Evolutionary conservation across 2,888 invertebrate species (phyloP).

Genomic region (Hypolimnas misippus): DNA sequence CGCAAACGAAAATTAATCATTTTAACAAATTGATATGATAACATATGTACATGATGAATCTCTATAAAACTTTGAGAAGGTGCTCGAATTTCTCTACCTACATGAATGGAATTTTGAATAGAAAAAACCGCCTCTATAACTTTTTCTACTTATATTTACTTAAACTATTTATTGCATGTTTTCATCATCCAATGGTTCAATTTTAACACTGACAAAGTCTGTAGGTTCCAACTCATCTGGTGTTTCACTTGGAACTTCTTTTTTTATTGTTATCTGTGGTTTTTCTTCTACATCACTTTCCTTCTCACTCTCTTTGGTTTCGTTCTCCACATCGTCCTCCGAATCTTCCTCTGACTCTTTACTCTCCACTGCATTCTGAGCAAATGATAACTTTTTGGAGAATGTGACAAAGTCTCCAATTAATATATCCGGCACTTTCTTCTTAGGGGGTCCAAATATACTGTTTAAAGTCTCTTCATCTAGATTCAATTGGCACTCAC

Average conservation of each 20-base stretch:
- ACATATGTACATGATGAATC: no score
- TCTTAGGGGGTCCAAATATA: conserved; percentile 71
- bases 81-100: no score
- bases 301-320: conserved; percentile 28
- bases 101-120: no score
- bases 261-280: conserved; percentile 43
- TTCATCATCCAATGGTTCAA: conserved; percentile 64
- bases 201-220: conserved; percentile 76
- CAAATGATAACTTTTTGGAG: conserved; percentile 43
- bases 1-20: no score
- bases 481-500: conserved; percentile 68
- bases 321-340: conserved; percentile 28
- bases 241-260: conserved; percentile 29
- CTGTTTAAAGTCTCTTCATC: conserved; percentile 67
- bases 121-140: neutral
- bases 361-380: conserved; percentile 38
- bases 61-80: no score
- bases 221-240: conserved; percentile 65
- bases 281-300: conserved; percentile 40
- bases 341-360: conserved; percentile 42
- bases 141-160: neutral
- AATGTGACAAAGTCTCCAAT: conserved; percentile 59
- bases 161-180: conserved; percentile 20
- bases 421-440: conserved; percentile 50
- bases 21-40: no score